Conservation (phyloP, 2,888 invertebrate genomes). For the Alviniconcha strummeri region DNA sequence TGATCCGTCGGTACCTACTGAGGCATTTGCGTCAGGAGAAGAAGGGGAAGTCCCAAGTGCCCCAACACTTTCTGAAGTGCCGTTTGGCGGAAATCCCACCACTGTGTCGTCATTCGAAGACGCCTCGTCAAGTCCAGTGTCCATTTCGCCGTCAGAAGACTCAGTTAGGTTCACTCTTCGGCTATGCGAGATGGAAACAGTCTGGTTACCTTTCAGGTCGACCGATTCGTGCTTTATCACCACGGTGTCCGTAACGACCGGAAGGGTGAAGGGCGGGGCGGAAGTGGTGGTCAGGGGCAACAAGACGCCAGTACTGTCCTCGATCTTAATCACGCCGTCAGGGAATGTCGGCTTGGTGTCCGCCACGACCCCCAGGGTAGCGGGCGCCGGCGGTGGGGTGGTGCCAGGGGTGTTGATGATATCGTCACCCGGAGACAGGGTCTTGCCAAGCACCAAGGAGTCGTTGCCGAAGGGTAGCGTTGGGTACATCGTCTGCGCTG, state of each 20-base stretch:
- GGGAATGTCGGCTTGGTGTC: neutral
- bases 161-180: neutral
- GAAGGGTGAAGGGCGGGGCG: neutral
- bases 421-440: neutral
- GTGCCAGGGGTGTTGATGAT: neutral
- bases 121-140: too few relatives aligned
- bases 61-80: too few relatives aligned
- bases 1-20: too few relatives aligned
- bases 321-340: neutral
- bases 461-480: neutral
- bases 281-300: neutral
- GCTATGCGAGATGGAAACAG: neutral
- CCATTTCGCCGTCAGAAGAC: neutral
- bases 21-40: too few relatives aligned
- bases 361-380: neutral
- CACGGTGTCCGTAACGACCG: conserved; percentile 13
- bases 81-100: too few relatives aligned
- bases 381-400: neutral
- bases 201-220: neutral
- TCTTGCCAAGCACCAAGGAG: neutral
- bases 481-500: neutral
- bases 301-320: neutral
- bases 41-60: too few relatives aligned
- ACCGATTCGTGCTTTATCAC: conserved; percentile 17
- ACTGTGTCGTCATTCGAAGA: too few relatives aligned